A percentile compares a stretch with the other conserved stretches of the same genome.
phyloP scores from a whole-genome alignment of 2,113 vertebrate genomes.

The Anhinga anhinga region DNA sequence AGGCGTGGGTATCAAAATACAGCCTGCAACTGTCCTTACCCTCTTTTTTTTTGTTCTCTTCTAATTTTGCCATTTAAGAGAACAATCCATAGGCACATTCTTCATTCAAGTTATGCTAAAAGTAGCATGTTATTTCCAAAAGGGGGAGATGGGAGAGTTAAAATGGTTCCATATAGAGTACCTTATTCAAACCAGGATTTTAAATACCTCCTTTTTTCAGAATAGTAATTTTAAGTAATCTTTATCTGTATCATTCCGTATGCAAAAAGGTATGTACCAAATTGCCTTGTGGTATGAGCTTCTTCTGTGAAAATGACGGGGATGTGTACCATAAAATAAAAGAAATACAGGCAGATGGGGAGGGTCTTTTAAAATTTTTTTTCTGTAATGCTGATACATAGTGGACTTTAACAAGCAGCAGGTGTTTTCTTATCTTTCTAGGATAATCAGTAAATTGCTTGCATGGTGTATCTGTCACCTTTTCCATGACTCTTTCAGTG shows the following conservation, averaged over 20 bases:
- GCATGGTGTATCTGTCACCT: neutral
- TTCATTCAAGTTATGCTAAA: neutral
- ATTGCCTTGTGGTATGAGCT: neutral
- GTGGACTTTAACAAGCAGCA: conserved; percentile 5
- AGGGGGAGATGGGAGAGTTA: neutral
- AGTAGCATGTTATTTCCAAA: neutral
- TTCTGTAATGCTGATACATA: neutral
- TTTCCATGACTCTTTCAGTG: neutral
- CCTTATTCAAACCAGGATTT: neutral
- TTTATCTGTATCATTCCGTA: neutral
- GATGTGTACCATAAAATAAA: neutral
- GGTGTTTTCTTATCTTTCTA: conserved; percentile 13
- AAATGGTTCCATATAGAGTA: neutral
- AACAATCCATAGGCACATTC: neutral
- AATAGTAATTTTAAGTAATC: neutral
- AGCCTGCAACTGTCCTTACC: neutral
- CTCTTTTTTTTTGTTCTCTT: neutral
- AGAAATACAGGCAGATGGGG: neutral
- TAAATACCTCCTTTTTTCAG: neutral
- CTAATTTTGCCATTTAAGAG: neutral
- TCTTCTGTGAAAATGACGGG: neutral
- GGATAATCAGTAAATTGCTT: conserved; percentile 44
- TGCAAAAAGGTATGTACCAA: neutral
- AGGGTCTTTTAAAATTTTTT: neutral
- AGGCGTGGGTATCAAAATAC: neutral